Evolutionary conservation across 2,113 vertebrate genomes (phyloP), one percentile per base, ranked within the genome.

Genomic region (Notarius quadriscutis): DNA sequence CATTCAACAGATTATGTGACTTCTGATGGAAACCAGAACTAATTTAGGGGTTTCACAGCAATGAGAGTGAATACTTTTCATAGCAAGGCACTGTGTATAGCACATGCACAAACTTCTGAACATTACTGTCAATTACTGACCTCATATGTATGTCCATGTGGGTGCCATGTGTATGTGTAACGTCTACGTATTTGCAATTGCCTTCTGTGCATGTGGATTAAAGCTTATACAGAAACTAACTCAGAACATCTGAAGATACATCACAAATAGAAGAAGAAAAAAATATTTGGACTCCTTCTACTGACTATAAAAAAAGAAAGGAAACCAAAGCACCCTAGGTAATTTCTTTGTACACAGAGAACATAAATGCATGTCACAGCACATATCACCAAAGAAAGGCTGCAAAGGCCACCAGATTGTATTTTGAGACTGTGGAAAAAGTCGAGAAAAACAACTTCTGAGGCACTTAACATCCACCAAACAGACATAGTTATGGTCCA

Each of bases 141-240:
- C 51, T n/a, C 22, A 65, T 82, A 12, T 7, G 2, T 17, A 51
- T 83, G 30, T 53, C 7, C 18, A 82, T 82, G 60, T 63, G 80
- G 60, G 12, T 50, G 34, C 80, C 60, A 65, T 41, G 20, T 81
- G n/a, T 41, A 34, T 81, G n/a, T 81, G 78, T 20, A 81, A 81
- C 5, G 27, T 58, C 78, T 58, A 0, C 22, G 15, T 63, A 20
- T 62, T 81, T 81, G n/a, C 2, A 80, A 18, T 58, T 79, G 50
- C n/a, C 53, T 27, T 20, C n/a, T 80, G 77, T 10, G 15, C 1
- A 20, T 58, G n/a, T 57, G 77, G n/a, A 57, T 17, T 80, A 58
- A 22, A 81, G 15, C 27, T 80, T 34, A 57, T 34, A 80, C 17
- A 20, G 55, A 2, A 34, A 80, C 7, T 34, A 79, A 17, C 7